Conservation (phyloP, 2,113 vertebrate species). For the Apeltes quadracus region DNA sequence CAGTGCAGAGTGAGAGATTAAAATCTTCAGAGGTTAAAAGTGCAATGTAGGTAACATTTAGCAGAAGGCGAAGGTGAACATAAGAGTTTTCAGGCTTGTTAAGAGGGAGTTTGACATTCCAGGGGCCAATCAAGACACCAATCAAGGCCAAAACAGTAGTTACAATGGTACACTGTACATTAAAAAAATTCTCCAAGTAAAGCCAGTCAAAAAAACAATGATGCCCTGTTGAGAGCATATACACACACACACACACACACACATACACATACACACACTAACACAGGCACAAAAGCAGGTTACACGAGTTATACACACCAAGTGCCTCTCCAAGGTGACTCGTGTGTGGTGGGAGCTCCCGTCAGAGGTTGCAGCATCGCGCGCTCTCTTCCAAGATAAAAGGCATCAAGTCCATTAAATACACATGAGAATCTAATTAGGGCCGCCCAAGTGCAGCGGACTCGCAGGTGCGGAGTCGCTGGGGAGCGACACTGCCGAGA, state of each 20-base stretch:
- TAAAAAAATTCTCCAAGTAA: too few relatives aligned
- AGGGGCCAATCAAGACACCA: neutral
- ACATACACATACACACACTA: constrained; percentile 5
- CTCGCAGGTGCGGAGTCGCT: constrained; percentile 60
- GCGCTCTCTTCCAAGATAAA: constrained; percentile 55
- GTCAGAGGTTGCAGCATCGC: constrained; percentile 52
- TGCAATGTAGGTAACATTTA: too few relatives aligned
- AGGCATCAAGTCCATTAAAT: constrained; percentile 77
- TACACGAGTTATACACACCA: constrained; percentile 1
- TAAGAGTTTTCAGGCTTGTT: too few relatives aligned
- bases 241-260: constrained; percentile 9
- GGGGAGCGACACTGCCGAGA: constrained; percentile 58
- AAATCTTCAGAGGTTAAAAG: too few relatives aligned
- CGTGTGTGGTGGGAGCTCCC: constrained; percentile 26
- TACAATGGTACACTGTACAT: neutral
- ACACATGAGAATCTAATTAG: constrained; percentile 81
- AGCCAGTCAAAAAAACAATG: too few relatives aligned
- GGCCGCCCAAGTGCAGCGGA: constrained; percentile 56
- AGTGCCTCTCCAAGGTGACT: constrained; percentile 28
- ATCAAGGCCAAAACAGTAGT: too few relatives aligned
- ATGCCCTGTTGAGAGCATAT: too few relatives aligned
- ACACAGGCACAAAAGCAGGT: neutral
- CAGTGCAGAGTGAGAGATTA: too few relatives aligned
- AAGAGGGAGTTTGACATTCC: neutral
- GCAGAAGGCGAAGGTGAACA: too few relatives aligned